Base-by-base conservation (phyloP, 2,888 invertebrate genomes). In the Geophilus truncorum region DNA sequence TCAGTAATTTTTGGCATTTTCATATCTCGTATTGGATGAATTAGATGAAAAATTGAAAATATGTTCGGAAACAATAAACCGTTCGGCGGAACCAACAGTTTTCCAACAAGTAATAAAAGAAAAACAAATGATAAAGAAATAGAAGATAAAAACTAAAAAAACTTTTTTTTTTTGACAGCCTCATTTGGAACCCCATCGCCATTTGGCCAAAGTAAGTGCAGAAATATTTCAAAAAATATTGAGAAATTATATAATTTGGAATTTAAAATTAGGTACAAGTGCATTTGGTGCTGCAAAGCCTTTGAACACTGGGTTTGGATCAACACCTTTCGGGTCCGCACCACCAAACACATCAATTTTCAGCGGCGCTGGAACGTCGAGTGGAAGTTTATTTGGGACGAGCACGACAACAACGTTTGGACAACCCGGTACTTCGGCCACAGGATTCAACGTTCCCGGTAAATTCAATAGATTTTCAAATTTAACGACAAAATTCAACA, bases 291-390 rank as follows among this genome's bases (percentile, higher is more conserved):
- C 32, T 32, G 4, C 32, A 32, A 32, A 9, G 32, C 32, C 9
- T 9, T n/a, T n/a, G n/a, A 4, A 32, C 32, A 9, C 4, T 9
- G 5, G 4, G 4, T 4, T 9, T 4, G n/a, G 9, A 32, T 6
- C 9, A 93, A 93, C 0, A 90, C 34, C 86, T 89, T 0, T 83
- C 83, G 88, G 88, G n/a, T 84, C 81, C n/a, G 80, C 80, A 70
- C 81, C 80, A 45, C 83, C 80, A 40, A 81, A 79, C 76, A 83
- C 84, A 82, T 88, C 91, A 15, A 86, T 92, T 80, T 92, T 92
- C 86, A 91, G 90, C 7, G 79, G n/a, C n/a, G n/a, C n/a, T n/a
- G 9, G 9, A 5, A 6, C 32, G 9, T 4, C 6, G 6, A 34
- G 34, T 9, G n/a, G n/a, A n/a, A n/a, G n/a, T n/a, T n/a, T n/a